Conservation (phyloP, 1,140 invertebrate genomes). For the Drosophila nigromelanica region DNA sequence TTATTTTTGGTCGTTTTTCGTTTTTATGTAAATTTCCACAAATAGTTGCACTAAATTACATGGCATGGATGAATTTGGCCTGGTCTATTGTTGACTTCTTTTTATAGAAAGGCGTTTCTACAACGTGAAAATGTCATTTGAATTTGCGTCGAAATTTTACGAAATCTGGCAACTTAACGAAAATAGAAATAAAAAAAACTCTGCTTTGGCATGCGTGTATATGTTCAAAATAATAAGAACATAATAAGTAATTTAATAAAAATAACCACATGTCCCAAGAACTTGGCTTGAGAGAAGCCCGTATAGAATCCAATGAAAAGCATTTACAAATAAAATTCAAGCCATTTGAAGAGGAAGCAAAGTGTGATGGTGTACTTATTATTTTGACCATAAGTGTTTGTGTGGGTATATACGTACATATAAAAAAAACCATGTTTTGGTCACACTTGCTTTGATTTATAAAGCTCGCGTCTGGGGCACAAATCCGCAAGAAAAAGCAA, state of each 20-base stretch:
- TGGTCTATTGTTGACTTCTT: neutral
- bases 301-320: too few species aligned
- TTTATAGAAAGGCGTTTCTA: neutral
- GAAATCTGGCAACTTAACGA: slow-evolving; percentile 50
- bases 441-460: slow-evolving; percentile 15
- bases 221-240: too few species aligned
- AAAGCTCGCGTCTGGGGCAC: neutral
- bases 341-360: too few species aligned
- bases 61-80: slow-evolving; percentile 10
- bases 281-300: too few species aligned
- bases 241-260: too few species aligned
- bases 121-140: slow-evolving; percentile 12
- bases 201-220: neutral
- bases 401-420: neutral
- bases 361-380: too few species aligned
- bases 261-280: too few species aligned
- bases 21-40: slow-evolving; percentile 20
- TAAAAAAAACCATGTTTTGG: neutral
- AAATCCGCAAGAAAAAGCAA: slow-evolving; percentile 27
- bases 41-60: slow-evolving; percentile 6
- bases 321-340: too few species aligned
- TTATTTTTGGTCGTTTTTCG: neutral
- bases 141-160: slow-evolving; percentile 1
- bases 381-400: neutral
- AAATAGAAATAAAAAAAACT: slow-evolving; percentile 1